A percentile compares a stretch with the other conserved stretches of the same genome.
Conservation (phyloP, 2,797 vertebrate genomes). For the Siniperca scherzeri region DNA sequence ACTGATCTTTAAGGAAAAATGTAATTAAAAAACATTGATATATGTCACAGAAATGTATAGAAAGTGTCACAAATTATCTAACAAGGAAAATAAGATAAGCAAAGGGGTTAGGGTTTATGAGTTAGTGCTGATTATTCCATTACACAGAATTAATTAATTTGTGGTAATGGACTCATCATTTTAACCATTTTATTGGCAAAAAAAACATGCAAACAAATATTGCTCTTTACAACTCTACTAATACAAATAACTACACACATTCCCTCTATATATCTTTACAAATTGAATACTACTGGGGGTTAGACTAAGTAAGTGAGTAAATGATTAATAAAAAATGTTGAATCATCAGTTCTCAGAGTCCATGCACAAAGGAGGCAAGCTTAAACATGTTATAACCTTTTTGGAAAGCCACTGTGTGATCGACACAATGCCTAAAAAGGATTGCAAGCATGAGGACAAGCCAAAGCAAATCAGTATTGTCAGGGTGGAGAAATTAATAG, state of each 20-base stretch:
- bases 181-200: neutral
- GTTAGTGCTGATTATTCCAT: neutral
- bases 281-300: no score
- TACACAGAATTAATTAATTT: neutral
- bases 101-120: neutral
- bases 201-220: neutral
- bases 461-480: neutral
- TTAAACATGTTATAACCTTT: neutral
- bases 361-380: neutral
- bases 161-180: neutral
- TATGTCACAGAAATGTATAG: neutral
- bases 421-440: conserved; percentile 4
- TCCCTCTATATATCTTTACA: no score
- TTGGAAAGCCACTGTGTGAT: neutral
- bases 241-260: no score
- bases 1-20: conserved; percentile 2
- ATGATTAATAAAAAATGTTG: neutral
- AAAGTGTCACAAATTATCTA: neutral
- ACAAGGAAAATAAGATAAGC: neutral
- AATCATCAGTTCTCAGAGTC: neutral
- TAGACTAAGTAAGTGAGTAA: no score
- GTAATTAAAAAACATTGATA: neutral
- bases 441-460: neutral
- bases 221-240: neutral
- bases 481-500: conserved; percentile 40